Evolutionary conservation across 2,888 invertebrate species (phyloP).

Genomic region (Ectobius pallidus): DNA sequence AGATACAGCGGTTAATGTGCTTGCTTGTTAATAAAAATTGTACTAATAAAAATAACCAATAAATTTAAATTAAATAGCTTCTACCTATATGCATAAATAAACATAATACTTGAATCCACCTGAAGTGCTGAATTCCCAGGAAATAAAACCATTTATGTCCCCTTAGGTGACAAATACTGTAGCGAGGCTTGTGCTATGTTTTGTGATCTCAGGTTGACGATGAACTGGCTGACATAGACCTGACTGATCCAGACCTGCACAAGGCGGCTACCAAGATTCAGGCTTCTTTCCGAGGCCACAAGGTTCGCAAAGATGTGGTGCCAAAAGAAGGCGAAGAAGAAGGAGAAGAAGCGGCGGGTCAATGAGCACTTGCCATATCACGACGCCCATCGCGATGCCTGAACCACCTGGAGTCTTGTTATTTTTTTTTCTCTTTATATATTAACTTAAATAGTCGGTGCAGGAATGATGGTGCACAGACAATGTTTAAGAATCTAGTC

Average conservation of each 20-base stretch:
- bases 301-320: constrained; percentile 77
- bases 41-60: too few relatives aligned
- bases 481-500: background rate
- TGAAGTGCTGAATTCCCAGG: too few relatives aligned
- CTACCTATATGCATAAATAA: too few relatives aligned
- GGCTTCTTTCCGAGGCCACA: constrained; percentile 90
- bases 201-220: constrained; percentile 61
- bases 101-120: too few relatives aligned
- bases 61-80: too few relatives aligned
- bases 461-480: background rate
- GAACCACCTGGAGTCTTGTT: constrained; percentile 14
- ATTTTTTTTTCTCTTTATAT: constrained; percentile 15
- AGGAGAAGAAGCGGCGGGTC: constrained; percentile 60
- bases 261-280: constrained; percentile 92
- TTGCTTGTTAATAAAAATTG: too few relatives aligned
- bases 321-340: constrained; percentile 50
- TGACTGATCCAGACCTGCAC: constrained; percentile 84
- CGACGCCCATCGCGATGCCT: constrained; percentile 68
- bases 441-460: background rate
- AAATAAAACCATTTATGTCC: too few relatives aligned
- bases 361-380: constrained; percentile 67
- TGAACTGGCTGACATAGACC: constrained; percentile 81
- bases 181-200: too few relatives aligned
- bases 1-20: too few relatives aligned
- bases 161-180: too few relatives aligned